Evolutionary conservation across 2,797 vertebrate genomes (phyloP).

Genomic region (Melanotaenia maccullochi): DNA sequence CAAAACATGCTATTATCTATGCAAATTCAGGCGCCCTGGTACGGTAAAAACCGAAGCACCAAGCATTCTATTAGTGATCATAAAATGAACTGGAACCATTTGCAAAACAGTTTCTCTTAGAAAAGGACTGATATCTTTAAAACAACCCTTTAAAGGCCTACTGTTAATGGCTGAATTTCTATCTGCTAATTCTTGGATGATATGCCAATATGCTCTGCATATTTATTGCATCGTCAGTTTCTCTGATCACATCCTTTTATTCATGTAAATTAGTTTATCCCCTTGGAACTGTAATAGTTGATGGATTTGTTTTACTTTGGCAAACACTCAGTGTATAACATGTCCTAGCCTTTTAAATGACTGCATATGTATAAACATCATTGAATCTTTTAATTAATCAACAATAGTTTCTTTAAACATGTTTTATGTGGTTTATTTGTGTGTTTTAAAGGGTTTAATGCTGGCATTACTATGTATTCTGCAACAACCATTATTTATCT

Average conservation of each 20-base stretch:
- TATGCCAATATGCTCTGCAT: constrained; percentile 21
- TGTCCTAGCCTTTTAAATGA: constrained; percentile 43
- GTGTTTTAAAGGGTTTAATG: background rate
- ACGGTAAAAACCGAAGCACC: constrained; percentile 29
- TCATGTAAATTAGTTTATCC: constrained; percentile 52
- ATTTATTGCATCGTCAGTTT: constrained; percentile 32
- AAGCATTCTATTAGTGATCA: constrained; percentile 46
- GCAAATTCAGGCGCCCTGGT: constrained; percentile 64
- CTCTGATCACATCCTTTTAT: constrained; percentile 40
- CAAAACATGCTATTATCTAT: constrained; percentile 70
- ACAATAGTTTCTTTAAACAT: background rate
- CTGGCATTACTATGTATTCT: background rate
- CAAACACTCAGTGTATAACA: constrained; percentile 20
- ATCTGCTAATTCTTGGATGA: background rate
- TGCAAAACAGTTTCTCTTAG: constrained; percentile 37
- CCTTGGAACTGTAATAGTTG: constrained; percentile 40
- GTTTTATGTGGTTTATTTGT: background rate
- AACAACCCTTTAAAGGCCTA: constrained; percentile 19
- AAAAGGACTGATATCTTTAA: constrained; percentile 25
- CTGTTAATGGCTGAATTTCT: background rate
- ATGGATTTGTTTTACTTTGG: constrained; percentile 52
- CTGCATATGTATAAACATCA: constrained; percentile 25
- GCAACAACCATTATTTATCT: background rate
- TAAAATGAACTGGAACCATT: constrained; percentile 45
- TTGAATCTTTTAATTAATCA: constrained; percentile 35